A percentile compares a stretch with the other conserved stretches of the same genome.
Conservation (phyloP, 2,888 invertebrate species). For the Sinotaia quadrata region DNA sequence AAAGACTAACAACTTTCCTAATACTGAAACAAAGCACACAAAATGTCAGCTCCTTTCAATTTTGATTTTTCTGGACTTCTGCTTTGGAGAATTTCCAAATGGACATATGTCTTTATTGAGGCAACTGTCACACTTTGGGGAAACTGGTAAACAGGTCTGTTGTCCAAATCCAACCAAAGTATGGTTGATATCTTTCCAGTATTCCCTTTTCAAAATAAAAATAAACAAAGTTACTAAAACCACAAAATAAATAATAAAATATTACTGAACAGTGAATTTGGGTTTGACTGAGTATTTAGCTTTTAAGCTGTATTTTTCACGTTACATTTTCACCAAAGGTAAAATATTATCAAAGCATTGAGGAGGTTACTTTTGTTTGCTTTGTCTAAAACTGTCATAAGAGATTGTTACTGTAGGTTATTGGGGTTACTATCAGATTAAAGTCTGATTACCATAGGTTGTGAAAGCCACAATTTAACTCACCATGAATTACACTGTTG, state of each 20-base stretch:
- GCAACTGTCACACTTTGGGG: constrained; percentile 87
- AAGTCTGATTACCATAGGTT: no score
- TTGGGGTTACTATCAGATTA: no score
- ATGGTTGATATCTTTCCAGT: constrained; percentile 76
- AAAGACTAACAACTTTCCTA: no score
- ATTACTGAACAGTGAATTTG: background rate
- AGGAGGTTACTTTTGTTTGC: background rate
- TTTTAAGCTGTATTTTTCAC: background rate
- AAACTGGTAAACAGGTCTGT: constrained; percentile 87
- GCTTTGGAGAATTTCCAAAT: constrained; percentile 16
- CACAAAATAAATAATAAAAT: constrained; percentile 4
- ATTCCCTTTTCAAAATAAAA: constrained; percentile 58
- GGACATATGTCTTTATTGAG: constrained; percentile 89
- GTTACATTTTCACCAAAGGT: no score
- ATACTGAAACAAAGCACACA: no score
- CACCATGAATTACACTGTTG: no score
- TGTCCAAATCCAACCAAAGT: constrained; percentile 98
- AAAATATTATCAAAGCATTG: background rate
- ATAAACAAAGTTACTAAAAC: background rate
- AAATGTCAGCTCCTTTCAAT: no score
- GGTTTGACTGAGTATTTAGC: background rate
- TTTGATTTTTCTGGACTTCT: no score
- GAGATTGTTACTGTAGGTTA: no score
- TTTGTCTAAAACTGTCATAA: no score
- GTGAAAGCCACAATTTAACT: no score